Percentiles rank a stretch among this genome's conserved stretches.
phyloP scores from a whole-genome alignment of 37 sponge, comb jelly and placozoan species.

The Amphimedon queenslandica region DNA sequence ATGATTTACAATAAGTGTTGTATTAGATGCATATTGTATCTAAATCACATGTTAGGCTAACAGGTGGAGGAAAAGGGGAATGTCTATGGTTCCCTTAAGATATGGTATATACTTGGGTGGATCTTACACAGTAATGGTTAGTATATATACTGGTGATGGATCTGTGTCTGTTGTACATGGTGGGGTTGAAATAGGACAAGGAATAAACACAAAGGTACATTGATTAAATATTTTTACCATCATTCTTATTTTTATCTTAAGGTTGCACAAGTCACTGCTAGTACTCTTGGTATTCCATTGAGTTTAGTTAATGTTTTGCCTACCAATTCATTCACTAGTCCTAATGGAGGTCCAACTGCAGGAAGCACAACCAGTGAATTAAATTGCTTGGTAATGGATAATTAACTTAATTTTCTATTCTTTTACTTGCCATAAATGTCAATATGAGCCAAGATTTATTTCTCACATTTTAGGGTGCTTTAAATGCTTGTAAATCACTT shows the following conservation, averaged over 20 bases:
- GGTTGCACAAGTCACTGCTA: no score
- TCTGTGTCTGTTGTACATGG: conserved; percentile 67
- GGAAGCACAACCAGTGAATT: conserved; percentile 72
- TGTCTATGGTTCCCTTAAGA: conserved; percentile 51
- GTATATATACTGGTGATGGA: conserved; percentile 69
- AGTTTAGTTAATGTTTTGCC: conserved; percentile 50
- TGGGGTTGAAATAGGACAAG: no score
- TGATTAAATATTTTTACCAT: neutral
- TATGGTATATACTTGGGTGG: conserved; percentile 27
- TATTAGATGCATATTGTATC: neutral
- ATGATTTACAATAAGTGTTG: neutral
- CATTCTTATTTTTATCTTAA: conserved; percentile 49
- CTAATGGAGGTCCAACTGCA: conserved; percentile 59
- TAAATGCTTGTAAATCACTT: conserved; percentile 52
- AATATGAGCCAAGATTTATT: no score
- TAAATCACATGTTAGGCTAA: conserved; percentile 52
- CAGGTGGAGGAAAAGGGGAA: conserved; percentile 65
- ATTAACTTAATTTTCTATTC: no score
- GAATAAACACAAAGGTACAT: conserved; percentile 65
- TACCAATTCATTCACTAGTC: conserved; percentile 45
- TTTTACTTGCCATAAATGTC: no score
- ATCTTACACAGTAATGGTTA: conserved; percentile 52
- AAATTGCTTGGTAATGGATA: conserved; percentile 37
- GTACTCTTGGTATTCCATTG: no score
- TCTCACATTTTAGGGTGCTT: conserved; percentile 51